Evolutionary conservation across 2,113 vertebrate genomes (phyloP), one percentile per base, ranked within the genome.

Genomic region (zebrafish (Danio rerio)): DNA sequence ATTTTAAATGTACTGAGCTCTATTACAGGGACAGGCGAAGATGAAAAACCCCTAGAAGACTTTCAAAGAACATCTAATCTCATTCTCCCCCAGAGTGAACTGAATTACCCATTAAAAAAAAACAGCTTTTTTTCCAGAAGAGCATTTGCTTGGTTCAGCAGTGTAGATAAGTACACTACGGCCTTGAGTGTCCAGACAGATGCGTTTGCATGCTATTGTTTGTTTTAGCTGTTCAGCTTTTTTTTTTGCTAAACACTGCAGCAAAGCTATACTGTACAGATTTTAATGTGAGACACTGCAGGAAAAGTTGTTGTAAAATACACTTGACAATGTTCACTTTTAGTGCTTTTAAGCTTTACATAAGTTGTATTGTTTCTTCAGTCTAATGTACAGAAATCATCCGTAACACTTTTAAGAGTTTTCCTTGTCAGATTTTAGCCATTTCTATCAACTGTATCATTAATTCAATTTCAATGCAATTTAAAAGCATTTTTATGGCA

Each of bases 1-100:
- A 49, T 45, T 47, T 45, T 15, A 45, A 18, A 47, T 47, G 15
- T 72, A 52, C 20, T 53, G 42, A 2, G 65, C 65, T 56, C 71
- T 40, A 73, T 58, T 75, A 59, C 40, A 43, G 0, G 10, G 55
- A 10, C 55, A 13, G 55, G 21, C 72, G 13, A 43, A 75, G 55
- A 59, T 59, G 13, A 75, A 75, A 74, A 74, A 53, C 9, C 72
- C 31, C 9, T 18, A 5, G 0, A 58, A 59, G 53, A 21, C 72
- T 20, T 59, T 75, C 55, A 75, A 75, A 75, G 72, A 58, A 45
- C 18, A 7, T 15, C 55, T 75, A 45, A 75, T 75, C 55, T 47
- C 12, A 18, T 47, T 59, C 42, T 75, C 18, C 73, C 56, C 42
- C 45, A 40, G 53, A 74, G 40, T 45, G 71, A n/a, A 75, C 55